Evolutionary conservation across 1,140 invertebrate genomes (phyloP), one percentile per base, ranked within the genome.

Genomic region (Andrena cerasifolii): DNA sequence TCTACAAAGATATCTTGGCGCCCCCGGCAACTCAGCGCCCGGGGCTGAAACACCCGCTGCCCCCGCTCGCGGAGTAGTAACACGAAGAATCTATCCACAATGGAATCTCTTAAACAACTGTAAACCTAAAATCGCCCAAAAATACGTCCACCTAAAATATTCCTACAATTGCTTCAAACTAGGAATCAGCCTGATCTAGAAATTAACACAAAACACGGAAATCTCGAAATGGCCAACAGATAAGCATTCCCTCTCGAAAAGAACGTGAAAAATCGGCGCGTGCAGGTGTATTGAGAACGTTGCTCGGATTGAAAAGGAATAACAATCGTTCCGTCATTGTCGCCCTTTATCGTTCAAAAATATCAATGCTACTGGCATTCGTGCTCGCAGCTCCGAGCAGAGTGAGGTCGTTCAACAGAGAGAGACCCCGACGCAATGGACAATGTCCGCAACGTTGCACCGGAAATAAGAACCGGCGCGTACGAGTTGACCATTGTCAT

Each of bases 401-500:
- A 47, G 18, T 81, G 61, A 36, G 58, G 10, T 24, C 2, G 7
- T 3, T 61, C 56, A 24, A 6, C 18, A 40, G 68, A 61, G 63
- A 36, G 63, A 36, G 24, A 71, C 53, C 28, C n/a, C 43, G 53
- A 84, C 68, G 59, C 63, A 68, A 84, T 70, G 83, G 81, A 85
- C 83, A 84, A 84, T 85, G 83, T 84, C 83, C 82, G 78, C 74
- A 74, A 68, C 70, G 75, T 70, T 81, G 82, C 72, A 85, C 83
- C 83, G 83, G 83, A 85, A 85, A 85, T 85, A 85, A 85, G 83
- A 85, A 84, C 83, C 82, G 82, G 83, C 83, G 83, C 83, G 82
- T 85, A 85, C 83, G 82, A 85, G 83, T 85, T 85, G 83, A 85
- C 83, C 82, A 85, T 85, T 84, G 83, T 84, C 82, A 85, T 85